Conservation (phyloP, 2,113 vertebrate species). For the Paracyprichromis sp. region DNA sequence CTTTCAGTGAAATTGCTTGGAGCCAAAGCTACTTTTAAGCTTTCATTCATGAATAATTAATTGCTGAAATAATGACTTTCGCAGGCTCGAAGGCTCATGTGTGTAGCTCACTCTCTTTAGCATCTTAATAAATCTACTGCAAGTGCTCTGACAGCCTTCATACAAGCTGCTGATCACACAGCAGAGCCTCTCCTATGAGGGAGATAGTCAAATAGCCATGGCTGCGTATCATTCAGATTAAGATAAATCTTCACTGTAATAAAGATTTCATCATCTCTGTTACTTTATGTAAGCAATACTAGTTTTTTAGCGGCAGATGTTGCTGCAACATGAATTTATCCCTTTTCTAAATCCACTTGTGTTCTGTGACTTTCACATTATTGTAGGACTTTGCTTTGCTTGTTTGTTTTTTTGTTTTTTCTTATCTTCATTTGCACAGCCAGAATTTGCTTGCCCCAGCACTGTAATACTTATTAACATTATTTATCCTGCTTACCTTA, state of each 20-base stretch:
- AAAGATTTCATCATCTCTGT: background rate
- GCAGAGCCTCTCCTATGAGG: background rate
- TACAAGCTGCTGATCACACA: background rate
- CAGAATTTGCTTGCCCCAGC: background rate
- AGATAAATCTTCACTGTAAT: background rate
- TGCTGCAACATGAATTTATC: background rate
- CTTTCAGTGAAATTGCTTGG: background rate
- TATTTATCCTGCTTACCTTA: conserved; percentile 21
- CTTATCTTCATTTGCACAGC: conserved; percentile 51
- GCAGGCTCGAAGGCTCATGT: background rate
- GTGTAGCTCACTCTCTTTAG: background rate
- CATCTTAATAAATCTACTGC: conserved; percentile 3
- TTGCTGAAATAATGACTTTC: conserved; percentile 31
- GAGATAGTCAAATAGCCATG: background rate
- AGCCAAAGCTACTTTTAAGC: conserved; percentile 18
- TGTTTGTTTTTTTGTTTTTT: conserved; percentile 1
- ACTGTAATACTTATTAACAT: conserved; percentile 25
- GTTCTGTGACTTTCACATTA: conserved; percentile 20
- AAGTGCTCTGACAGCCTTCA: background rate
- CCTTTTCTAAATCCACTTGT: background rate
- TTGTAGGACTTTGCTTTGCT: conserved; percentile 6
- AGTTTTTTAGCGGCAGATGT: background rate
- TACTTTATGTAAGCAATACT: background rate
- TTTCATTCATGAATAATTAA: conserved; percentile 37
- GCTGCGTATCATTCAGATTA: background rate